These are phyloP conservation scores for Luscinia megarhynchos DNA, from an alignment of 2,797 vertebrate species.

Conservation along the genomic window DNA sequence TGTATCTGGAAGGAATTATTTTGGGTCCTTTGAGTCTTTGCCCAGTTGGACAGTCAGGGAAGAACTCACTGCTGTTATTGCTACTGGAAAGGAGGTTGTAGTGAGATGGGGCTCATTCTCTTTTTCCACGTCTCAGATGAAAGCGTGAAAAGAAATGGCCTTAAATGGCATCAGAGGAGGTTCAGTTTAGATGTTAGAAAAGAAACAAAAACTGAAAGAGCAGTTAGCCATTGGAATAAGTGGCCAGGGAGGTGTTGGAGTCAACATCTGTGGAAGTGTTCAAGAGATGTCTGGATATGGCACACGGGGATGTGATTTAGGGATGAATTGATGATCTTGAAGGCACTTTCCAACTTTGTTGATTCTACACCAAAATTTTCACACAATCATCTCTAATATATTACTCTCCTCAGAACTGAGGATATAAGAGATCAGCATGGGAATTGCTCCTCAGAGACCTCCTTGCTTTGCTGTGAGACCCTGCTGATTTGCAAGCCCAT, in stretches of 20 bases:
- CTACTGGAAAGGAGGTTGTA: neutral
- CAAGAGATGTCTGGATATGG: neutral
- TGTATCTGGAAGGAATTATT: neutral
- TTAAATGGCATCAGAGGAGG: neutral
- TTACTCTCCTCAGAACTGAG: neutral
- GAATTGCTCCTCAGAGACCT: neutral
- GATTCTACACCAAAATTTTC: neutral
- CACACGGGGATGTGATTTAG: neutral
- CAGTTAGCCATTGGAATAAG: neutral
- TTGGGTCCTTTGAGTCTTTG: neutral
- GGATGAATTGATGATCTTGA: neutral
- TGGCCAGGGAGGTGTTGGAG: neutral
- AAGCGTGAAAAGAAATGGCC: neutral
- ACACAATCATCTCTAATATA: neutral
- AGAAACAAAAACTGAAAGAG: rapidly evolving
- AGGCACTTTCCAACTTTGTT: neutral
- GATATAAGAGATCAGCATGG: neutral
- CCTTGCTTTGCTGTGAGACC: neutral
- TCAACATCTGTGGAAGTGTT: neutral
- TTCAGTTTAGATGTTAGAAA: neutral
- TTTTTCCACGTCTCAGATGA: neutral
- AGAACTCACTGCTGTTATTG: neutral
- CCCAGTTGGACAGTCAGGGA: neutral
- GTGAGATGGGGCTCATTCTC: neutral
- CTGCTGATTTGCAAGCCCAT: neutral